These are phyloP conservation scores for Spheniscus humboldti DNA, from an alignment of 2,797 vertebrate genomes.

Conservation along the genomic window DNA sequence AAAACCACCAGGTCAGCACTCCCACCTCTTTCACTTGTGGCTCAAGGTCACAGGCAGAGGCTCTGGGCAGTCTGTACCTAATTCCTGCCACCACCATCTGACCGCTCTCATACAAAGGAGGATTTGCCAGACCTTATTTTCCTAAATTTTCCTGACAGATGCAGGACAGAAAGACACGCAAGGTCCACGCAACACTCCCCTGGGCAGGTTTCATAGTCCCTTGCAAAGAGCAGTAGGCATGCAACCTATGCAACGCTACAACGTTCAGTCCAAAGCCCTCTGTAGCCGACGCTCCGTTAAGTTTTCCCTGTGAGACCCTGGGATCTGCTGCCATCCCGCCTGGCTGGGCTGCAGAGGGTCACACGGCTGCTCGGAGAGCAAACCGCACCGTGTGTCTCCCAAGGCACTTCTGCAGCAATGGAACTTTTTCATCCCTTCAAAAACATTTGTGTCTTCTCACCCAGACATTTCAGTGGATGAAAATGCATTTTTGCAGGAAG, in stretches of 20 bases:
- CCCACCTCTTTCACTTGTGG: neutral
- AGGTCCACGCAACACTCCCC: neutral
- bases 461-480: neutral
- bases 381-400: neutral
- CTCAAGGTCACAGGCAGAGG: neutral
- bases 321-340: neutral
- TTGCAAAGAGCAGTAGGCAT: neutral
- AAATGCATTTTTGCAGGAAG: neutral
- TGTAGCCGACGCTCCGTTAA: accelerated
- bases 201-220: neutral
- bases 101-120: neutral
- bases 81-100: neutral
- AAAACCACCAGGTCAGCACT: neutral
- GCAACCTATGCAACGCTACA: neutral
- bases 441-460: neutral
- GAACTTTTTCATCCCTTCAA: neutral
- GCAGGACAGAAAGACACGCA: neutral
- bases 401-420: neutral
- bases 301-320: neutral
- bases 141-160: neutral
- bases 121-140: neutral
- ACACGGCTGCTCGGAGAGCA: accelerated
- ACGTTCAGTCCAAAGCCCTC: neutral
- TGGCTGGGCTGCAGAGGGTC: neutral
- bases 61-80: neutral